phyloP scores from a whole-genome alignment of 2,888 invertebrate genomes.

The Oscheius sp. region DNA sequence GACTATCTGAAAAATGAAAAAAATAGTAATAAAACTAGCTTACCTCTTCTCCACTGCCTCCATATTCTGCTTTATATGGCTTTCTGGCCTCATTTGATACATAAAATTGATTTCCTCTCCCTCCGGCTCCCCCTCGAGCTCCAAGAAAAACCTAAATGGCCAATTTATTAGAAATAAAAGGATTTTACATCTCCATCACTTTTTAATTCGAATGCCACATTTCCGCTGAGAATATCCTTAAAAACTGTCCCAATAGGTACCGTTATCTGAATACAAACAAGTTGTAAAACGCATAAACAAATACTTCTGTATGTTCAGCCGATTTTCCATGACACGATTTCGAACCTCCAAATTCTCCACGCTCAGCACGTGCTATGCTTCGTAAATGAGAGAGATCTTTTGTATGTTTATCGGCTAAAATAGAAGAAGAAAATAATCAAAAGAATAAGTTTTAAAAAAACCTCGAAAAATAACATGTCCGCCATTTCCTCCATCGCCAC shows the following conservation, averaged over 20 bases:
- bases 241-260: slow-evolving; percentile 54
- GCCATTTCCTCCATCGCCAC: slow-evolving; percentile 89
- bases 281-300: background rate
- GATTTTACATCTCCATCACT: slow-evolving; percentile 39
- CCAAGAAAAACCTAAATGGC: slow-evolving; percentile 83
- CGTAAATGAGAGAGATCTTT: slow-evolving; percentile 61
- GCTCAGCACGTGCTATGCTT: slow-evolving; percentile 47
- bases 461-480: slow-evolving; percentile 65
- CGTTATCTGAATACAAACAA: slow-evolving; percentile 15
- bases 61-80: slow-evolving; percentile 86
- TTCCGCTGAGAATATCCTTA: slow-evolving; percentile 29
- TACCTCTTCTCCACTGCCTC: slow-evolving; percentile 83
- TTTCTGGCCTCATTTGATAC: slow-evolving; percentile 81
- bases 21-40: too few species aligned
- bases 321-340: slow-evolving; percentile 52
- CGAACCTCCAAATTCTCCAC: slow-evolving; percentile 60
- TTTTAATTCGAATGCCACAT: slow-evolving; percentile 36
- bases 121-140: slow-evolving; percentile 93
- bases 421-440: too few species aligned
- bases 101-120: slow-evolving; percentile 92
- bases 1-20: slow-evolving; percentile 71
- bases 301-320: slow-evolving; percentile 40
- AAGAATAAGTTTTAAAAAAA: slow-evolving; percentile 9
- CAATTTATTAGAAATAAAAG: background rate
- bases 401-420: slow-evolving; percentile 46